phyloP scores from a whole-genome alignment of 2,888 invertebrate species.

The Taphrorychus bicolor region DNA sequence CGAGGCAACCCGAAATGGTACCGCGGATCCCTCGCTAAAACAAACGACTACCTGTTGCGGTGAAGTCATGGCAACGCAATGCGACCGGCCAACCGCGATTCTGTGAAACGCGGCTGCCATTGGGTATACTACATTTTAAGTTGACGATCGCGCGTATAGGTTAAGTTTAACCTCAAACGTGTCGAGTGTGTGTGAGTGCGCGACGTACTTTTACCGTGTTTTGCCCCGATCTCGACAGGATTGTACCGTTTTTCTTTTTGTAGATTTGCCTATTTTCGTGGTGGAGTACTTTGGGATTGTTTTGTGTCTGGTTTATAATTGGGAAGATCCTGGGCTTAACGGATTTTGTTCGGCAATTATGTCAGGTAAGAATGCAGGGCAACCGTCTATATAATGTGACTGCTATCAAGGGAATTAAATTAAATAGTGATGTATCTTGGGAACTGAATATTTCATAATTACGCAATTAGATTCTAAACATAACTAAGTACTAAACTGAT shows the following conservation, averaged over 20 bases:
- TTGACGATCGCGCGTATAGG: constrained; percentile 33
- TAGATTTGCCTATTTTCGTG: not conserved
- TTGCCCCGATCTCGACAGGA: constrained; percentile 19
- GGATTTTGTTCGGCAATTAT: not conserved
- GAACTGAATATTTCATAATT: no score
- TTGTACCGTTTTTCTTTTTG: constrained; percentile 24
- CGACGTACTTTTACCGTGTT: constrained; percentile 17
- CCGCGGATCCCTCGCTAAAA: constrained; percentile 35
- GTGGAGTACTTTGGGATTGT: not conserved
- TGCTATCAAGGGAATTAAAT: no score
- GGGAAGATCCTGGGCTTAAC: not conserved
- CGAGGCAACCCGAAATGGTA: constrained; percentile 22
- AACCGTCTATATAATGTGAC: not conserved
- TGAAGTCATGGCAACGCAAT: constrained; percentile 42
- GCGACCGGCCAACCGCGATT: constrained; percentile 38
- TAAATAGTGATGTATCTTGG: no score
- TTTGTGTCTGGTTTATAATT: not conserved
- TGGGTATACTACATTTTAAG: constrained; percentile 30
- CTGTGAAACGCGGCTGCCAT: constrained; percentile 28
- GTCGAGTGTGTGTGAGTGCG: constrained; percentile 25
- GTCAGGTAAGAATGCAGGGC: not conserved
- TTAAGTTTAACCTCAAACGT: constrained; percentile 40
- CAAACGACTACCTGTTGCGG: constrained; percentile 42
- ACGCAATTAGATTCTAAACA: no score
- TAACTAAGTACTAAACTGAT: no score